These are phyloP conservation scores for Tursiops truncatus DNA, from an alignment of 2,113 vertebrate genomes.

Conservation along the genomic window DNA sequence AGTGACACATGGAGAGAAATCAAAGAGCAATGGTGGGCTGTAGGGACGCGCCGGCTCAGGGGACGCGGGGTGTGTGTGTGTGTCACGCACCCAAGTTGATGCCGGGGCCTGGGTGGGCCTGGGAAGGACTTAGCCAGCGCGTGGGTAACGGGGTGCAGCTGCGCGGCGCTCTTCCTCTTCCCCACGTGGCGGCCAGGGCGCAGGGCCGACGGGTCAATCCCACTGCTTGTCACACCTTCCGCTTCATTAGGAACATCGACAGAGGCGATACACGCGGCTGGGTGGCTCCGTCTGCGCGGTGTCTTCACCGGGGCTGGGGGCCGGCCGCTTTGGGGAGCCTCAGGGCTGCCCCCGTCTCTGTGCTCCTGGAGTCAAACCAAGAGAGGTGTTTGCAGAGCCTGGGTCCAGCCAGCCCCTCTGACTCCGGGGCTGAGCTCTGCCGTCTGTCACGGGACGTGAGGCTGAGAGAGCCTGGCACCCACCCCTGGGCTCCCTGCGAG, in stretches of 20 bases:
- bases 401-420: background rate
- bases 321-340: background rate
- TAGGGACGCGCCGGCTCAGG: background rate
- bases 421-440: background rate
- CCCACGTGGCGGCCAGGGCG: background rate
- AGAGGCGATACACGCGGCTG: conserved; percentile 83
- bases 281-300: background rate
- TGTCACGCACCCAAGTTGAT: background rate
- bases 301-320: conserved; percentile 15
- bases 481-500: fast-evolving
- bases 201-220: conserved; percentile 77
- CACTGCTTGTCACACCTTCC: conserved; percentile 80
- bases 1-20: conserved; percentile 63
- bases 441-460: fast-evolving
- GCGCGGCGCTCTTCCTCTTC: conserved; percentile 53
- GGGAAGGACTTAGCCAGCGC: conserved; percentile 70
- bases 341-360: background rate
- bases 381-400: background rate
- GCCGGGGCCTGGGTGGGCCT: conserved; percentile 69
- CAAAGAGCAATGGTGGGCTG: conserved; percentile 54
- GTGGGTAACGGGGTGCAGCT: conserved; percentile 31
- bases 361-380: background rate
- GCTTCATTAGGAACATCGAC: conserved; percentile 85
- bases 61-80: background rate
- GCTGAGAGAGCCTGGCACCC: background rate